Evolutionary conservation across 2,888 invertebrate genomes (phyloP).

Genomic region (Acrobasis consociella): DNA sequence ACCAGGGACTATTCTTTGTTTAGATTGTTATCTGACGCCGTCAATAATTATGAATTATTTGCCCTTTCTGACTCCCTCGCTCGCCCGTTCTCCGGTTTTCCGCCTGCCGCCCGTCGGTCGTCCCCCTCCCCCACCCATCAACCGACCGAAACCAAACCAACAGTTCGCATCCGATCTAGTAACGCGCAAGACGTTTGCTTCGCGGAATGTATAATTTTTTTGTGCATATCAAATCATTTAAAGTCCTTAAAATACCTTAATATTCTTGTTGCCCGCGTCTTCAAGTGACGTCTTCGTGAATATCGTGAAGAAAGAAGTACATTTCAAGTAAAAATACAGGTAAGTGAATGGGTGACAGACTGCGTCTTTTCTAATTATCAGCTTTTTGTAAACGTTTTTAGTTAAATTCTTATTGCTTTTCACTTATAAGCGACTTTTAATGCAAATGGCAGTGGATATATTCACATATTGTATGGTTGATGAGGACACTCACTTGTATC

Average conservation of each 20-base stretch:
- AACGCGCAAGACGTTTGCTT: constrained; percentile 75
- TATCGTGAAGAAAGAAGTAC: constrained; percentile 63
- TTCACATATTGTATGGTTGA: constrained; percentile 48
- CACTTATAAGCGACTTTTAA: constrained; percentile 35
- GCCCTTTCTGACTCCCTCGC: constrained; percentile 64
- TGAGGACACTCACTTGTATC: constrained; percentile 45
- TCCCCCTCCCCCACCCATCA: constrained; percentile 47
- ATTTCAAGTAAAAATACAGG: constrained; percentile 75
- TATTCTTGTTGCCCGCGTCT: constrained; percentile 59
- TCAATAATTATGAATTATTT: constrained; percentile 47
- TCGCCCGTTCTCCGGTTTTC: constrained; percentile 75
- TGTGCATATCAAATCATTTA: constrained; percentile 77
- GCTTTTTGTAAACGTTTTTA: constrained; percentile 59
- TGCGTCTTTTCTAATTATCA: constrained; percentile 74
- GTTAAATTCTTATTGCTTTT: constrained; percentile 55
- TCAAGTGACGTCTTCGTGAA: constrained; percentile 73
- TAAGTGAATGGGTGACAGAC: constrained; percentile 77
- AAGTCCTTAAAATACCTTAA: constrained; percentile 80
- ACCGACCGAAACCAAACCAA: constrained; percentile 67
- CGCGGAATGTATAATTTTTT: constrained; percentile 79
- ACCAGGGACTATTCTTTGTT: constrained; percentile 21
- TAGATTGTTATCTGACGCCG: constrained; percentile 19
- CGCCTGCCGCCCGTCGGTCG: constrained; percentile 54
- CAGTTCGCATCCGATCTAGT: constrained; percentile 84
- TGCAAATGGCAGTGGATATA: constrained; percentile 36